Evolutionary conservation across 1,140 invertebrate species (phyloP), one percentile per base, ranked within the genome.

Genomic region (Neomicropteryx cornuta): DNA sequence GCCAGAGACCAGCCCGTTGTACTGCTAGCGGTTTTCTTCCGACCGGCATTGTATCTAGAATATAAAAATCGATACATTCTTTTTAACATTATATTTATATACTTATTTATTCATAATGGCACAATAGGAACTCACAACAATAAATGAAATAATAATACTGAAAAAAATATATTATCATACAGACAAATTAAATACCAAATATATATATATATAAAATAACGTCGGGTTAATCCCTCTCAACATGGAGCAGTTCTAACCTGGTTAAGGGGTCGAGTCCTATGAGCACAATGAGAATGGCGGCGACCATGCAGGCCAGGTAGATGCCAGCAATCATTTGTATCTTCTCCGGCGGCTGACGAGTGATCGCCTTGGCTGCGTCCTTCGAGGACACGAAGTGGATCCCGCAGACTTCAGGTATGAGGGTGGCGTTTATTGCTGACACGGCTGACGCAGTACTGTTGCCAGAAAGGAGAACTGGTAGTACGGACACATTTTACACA

Each of bases 261-360:
- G 75, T 70, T 45, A 87, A 69, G 1, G 82, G 77, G 57, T 93
- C 87, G 0, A 94, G 75, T 20, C 85, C 80, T 6, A 87, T 50
- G 2, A 72, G 73, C 5, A 91, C 75, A 17, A 87, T 77, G 4
- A 85, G 34, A 32, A 77, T 74, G 0, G 85, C 86, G 1, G 77
- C 43, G 2, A 84, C 56, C 62, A 87, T 83, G 49, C 82, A 88
- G 1, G 60, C 75, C 1, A 90, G 60, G 60, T 89, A 91, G 48
- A 91, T 85, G 5, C 81, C 58, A 31, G 77, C 72, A 41, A 91
- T 75, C 35, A 77, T 75, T 51, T 80, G 70, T 41, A 85, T 76
- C 56, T 81, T 77, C 46, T 76, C 71, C 3, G 68, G 56, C 0
- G 76, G 66, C 23, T 82, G 82, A 13, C 66, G 60, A 13, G 68